Evolutionary conservation across 2,797 vertebrate genomes (phyloP).

Genomic region (Enteromius paludinosus): DNA sequence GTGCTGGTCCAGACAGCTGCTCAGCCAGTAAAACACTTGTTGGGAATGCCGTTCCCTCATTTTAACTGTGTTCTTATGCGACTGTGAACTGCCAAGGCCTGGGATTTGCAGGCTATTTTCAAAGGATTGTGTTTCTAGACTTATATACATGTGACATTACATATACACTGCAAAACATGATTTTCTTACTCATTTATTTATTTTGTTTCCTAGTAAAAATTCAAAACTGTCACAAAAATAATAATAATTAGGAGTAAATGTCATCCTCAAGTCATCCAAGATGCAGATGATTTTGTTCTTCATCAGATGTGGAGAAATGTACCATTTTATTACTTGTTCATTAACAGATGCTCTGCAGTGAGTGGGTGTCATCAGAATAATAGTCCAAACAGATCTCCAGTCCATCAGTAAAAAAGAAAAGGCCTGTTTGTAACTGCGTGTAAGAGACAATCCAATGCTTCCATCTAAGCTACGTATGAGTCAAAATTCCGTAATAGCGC

Average conservation of each 20-base stretch:
- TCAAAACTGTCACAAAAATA: not conserved
- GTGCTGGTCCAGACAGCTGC: not conserved
- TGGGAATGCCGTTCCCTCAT: slow-evolving; percentile 5
- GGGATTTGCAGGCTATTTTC: slow-evolving; percentile 5
- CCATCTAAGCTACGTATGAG: too few relatives aligned
- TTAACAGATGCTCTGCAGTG: not conserved
- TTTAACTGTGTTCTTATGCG: not conserved
- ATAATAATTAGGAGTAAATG: not conserved
- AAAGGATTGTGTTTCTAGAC: slow-evolving; percentile 8
- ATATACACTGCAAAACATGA: not conserved
- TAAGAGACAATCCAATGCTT: not conserved
- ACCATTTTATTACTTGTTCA: not conserved
- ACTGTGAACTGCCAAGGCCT: not conserved
- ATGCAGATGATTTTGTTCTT: not conserved
- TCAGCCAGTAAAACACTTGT: slow-evolving; percentile 13
- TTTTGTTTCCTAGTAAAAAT: not conserved
- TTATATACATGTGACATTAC: not conserved
- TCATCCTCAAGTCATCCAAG: not conserved
- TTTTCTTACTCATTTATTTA: not conserved
- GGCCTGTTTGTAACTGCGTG: not conserved
- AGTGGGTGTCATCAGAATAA: not conserved
- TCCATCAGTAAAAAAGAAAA: not conserved
- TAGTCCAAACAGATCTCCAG: not conserved
- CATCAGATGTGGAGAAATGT: not conserved
- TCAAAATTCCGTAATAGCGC: too few relatives aligned